Conservation (phyloP, 2,888 invertebrate genomes). For the Andrena fulva region DNA sequence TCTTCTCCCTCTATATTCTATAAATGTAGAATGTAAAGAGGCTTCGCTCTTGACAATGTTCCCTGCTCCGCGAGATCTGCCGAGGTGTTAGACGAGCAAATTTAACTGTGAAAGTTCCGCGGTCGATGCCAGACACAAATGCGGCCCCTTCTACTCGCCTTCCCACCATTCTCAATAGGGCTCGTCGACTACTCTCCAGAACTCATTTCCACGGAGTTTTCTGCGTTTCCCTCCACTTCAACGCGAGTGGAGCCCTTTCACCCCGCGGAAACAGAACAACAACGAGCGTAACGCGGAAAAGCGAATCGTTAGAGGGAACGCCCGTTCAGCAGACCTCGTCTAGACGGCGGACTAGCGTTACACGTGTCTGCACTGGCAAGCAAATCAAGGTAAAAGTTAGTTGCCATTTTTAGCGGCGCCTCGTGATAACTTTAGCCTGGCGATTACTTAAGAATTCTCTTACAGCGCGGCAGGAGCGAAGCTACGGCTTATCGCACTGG, state of each 20-base stretch:
- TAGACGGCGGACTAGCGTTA: background rate
- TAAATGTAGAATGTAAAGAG: background rate
- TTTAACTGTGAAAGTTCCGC: conserved; percentile 66
- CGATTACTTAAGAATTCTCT: background rate
- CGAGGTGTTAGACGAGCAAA: conserved; percentile 59
- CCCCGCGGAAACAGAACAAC: background rate
- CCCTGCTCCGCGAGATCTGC: conserved; percentile 24
- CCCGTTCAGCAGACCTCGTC: background rate
- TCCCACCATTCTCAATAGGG: conserved; percentile 23
- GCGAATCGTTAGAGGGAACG: background rate
- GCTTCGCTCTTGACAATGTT: background rate
- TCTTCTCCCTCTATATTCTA: background rate
- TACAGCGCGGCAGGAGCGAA: background rate
- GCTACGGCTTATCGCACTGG: conserved; percentile 15
- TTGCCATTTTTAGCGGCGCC: background rate
- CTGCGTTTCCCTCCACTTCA: conserved; percentile 8
- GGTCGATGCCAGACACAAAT: conserved; percentile 28
- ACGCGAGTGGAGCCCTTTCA: background rate
- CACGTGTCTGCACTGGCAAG: background rate
- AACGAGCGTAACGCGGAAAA: background rate
- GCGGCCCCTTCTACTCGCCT: conserved; percentile 26
- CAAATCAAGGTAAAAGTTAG: conserved; percentile 32
- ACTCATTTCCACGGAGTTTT: conserved; percentile 6
- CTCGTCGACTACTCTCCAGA: conserved; percentile 32
- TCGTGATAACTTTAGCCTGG: conserved; percentile 12